Percentiles rank a stretch among this genome's conserved stretches.
Evolutionary conservation across 2,797 vertebrate species (phyloP).

Genomic region (Telmatherina bonti): DNA sequence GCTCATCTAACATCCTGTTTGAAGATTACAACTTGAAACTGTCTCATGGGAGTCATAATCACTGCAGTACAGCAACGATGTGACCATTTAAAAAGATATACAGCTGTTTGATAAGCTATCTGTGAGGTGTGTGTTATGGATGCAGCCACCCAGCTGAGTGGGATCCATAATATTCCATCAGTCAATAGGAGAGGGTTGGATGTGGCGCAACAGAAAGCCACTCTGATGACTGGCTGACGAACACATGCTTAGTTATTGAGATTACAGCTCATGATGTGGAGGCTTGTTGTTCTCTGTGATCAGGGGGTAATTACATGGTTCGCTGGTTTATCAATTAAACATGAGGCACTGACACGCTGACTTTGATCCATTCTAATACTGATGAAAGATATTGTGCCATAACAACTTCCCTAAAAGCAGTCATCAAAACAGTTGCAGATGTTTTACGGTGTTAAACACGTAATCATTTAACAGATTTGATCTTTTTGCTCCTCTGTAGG

Average conservation of each 20-base stretch:
- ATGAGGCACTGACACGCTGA: slow-evolving; percentile 46
- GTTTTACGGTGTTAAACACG: not conserved
- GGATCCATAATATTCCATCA: slow-evolving; percentile 38
- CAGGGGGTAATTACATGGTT: slow-evolving; percentile 61
- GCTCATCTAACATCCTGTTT: slow-evolving; percentile 16
- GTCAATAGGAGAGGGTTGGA: slow-evolving; percentile 22
- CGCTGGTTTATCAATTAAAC: slow-evolving; percentile 70
- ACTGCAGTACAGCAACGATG: not conserved
- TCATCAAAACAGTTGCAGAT: not conserved
- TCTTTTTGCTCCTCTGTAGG: not conserved
- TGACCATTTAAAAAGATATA: slow-evolving; percentile 4
- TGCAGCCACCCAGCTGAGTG: slow-evolving; percentile 17
- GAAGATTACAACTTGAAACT: slow-evolving; percentile 27
- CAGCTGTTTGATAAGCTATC: slow-evolving; percentile 10
- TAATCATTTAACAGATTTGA: not conserved
- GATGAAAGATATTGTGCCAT: slow-evolving; percentile 18
- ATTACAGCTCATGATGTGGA: slow-evolving; percentile 54
- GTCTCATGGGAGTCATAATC: slow-evolving; percentile 19
- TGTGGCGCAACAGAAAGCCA: slow-evolving; percentile 38
- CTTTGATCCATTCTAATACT: slow-evolving; percentile 41
- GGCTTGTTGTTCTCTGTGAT: slow-evolving; percentile 62
- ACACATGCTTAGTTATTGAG: slow-evolving; percentile 29
- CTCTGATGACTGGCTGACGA: slow-evolving; percentile 49
- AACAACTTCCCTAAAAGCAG: not conserved
- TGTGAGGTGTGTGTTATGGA: slow-evolving; percentile 26